Percentiles rank a stretch among this genome's conserved stretches.
Evolutionary conservation across 1,140 invertebrate genomes (phyloP).

Genomic region (Whitmania pigra): DNA sequence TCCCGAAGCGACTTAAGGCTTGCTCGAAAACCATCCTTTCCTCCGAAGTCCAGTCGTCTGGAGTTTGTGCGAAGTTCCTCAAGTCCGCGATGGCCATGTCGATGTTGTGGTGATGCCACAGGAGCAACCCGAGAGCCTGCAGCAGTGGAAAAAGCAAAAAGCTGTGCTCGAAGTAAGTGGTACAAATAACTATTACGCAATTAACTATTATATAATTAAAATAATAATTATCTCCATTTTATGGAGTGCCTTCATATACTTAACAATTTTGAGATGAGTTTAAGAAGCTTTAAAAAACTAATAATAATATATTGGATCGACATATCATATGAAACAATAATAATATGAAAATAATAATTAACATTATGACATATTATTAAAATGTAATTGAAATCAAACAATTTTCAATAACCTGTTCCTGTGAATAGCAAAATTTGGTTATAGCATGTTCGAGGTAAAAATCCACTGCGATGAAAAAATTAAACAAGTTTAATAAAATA

Average conservation of each 20-base stretch:
- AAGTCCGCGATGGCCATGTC: slow-evolving; percentile 10
- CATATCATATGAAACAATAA: no score
- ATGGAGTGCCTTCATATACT: no score
- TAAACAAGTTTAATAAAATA: no score
- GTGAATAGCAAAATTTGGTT: background rate
- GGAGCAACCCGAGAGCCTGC: slow-evolving; percentile 16
- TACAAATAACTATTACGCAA: no score
- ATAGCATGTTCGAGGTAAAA: slow-evolving; percentile 1
- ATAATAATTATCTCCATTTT: no score
- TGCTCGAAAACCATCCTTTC: slow-evolving; percentile 22
- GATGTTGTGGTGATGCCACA: slow-evolving; percentile 14
- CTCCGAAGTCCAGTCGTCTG: slow-evolving; percentile 20
- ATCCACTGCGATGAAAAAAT: background rate
- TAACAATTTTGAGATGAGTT: no score
- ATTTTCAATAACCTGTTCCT: background rate
- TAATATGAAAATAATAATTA: no score
- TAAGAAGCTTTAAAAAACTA: no score
- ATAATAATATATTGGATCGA: no score
- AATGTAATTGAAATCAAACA: background rate
- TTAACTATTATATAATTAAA: no score
- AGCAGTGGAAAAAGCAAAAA: background rate
- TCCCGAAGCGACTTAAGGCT: slow-evolving; percentile 21
- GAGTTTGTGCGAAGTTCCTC: background rate
- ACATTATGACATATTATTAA: background rate
- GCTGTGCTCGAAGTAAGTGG: no score